phyloP scores from a whole-genome alignment of 2,888 invertebrate genomes.

The Ectobius pallidus region DNA sequence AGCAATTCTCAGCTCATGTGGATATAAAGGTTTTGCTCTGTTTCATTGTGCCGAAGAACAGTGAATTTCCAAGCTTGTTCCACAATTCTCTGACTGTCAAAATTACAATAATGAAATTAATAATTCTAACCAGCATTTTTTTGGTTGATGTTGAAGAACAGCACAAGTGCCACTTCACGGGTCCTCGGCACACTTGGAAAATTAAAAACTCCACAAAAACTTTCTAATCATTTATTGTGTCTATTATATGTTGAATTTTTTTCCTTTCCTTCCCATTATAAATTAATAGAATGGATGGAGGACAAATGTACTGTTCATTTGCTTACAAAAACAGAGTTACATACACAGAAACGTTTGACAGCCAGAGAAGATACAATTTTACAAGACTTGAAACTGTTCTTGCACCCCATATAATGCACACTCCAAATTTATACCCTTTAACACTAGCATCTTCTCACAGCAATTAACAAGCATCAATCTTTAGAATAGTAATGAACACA shows the following conservation, averaged over 20 bases:
- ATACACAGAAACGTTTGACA: constrained; percentile 34
- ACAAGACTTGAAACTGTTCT: constrained; percentile 19
- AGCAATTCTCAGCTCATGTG: constrained; percentile 2
- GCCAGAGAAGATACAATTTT: constrained; percentile 36
- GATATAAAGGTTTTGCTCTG: constrained; percentile 3
- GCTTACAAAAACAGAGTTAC: constrained; percentile 13
- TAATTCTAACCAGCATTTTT: constrained; percentile 20
- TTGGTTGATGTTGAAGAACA: constrained; percentile 44
- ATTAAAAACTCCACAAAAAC: constrained; percentile 5
- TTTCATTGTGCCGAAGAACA: constrained; percentile 78
- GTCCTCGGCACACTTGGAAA: constrained; percentile 55
- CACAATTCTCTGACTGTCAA: constrained; percentile 44
- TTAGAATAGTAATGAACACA: too few species aligned
- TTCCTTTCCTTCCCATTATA: constrained; percentile 1
- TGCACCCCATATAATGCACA: neutral
- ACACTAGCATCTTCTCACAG: neutral
- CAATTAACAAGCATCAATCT: too few species aligned
- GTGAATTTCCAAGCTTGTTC: constrained; percentile 60
- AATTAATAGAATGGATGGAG: constrained; percentile 39
- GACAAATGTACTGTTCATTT: constrained; percentile 44
- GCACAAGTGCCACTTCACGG: constrained; percentile 52
- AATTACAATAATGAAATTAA: constrained; percentile 25
- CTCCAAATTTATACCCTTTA: neutral
- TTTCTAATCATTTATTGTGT: constrained; percentile 24
- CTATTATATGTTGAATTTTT: neutral